Conservation (phyloP, 2,888 invertebrate species). For the Trachelus troglodyta region DNA sequence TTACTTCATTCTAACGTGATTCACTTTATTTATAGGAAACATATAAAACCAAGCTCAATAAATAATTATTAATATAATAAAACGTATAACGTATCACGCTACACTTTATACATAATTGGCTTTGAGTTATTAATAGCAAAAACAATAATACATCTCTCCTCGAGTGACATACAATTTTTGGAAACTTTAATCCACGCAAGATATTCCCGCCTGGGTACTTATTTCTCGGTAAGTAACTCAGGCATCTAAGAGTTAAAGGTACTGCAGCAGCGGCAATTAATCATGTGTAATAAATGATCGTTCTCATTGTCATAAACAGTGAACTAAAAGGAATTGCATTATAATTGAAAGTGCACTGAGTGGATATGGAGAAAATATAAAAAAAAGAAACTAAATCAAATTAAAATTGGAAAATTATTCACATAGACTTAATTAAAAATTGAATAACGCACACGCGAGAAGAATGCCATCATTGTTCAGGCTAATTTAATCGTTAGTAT, state of each 20-base stretch:
- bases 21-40: background rate
- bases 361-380: constrained; percentile 21
- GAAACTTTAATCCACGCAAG: background rate
- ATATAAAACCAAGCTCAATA: constrained; percentile 14
- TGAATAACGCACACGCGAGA: background rate
- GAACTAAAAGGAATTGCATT: constrained; percentile 4
- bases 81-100: background rate
- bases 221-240: background rate
- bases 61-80: background rate
- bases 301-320: constrained; percentile 2
- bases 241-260: background rate
- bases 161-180: background rate
- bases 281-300: background rate
- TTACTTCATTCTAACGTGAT: background rate
- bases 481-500: constrained; percentile 25
- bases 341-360: background rate
- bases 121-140: background rate
- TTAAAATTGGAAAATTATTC: constrained; percentile 7
- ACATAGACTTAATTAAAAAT: background rate
- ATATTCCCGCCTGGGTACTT: background rate
- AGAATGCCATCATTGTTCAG: constrained; percentile 10
- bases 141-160: background rate
- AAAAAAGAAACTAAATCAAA: constrained; percentile 18
- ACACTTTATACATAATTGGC: background rate
- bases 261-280: background rate